Evolutionary conservation across 2,888 invertebrate species (phyloP), one percentile per base, ranked within the genome.

Genomic region (Coremacera marginata): DNA sequence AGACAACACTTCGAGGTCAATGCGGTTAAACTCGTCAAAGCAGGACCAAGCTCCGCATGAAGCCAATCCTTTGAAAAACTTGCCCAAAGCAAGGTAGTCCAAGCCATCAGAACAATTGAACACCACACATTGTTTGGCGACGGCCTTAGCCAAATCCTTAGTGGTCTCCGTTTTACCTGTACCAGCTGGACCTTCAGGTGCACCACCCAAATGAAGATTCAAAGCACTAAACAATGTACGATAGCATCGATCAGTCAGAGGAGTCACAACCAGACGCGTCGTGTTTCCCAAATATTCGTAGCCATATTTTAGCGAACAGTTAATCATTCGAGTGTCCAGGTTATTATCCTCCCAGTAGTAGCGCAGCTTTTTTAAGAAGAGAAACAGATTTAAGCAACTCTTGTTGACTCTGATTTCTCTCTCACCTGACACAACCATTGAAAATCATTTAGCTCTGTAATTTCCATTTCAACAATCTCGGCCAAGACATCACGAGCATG

Each of bases 21-120:
- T 98, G 44, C 98, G 93, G 89, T 98, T 98, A 90, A 98, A 98
- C 89, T 98, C 97, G 89, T 98, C 98, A 88, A 98, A 98, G 87
- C 98, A 98, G 0, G 97, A 96, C 98, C 98, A 98, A 0, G 97
- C 97, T 0, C 98, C 98, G 82, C 96, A 95, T 0, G 97, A 96
- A 0, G 97, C 97, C 80, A 98, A 90, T 19, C 98, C 98, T 91
- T 96, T 96, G 87, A 96, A 96, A 90, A 96, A 96, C 88, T 98
- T 98, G 70, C 98, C 97, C 85, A 98, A 92, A 4, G 97, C 97
- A 80, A 97, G 92, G 85, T 98, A 98, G 88, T 98, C 98, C 79
- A 98, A 90, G 16, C 97, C 97, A 88, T 98, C 97, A 0, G 98
- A 98, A 86, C 98, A 98, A 90, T 98, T 98, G 89, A 98, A 98